Evolutionary conservation across 2,113 vertebrate species (phyloP).

Genomic region (Polypterus bichir): DNA sequence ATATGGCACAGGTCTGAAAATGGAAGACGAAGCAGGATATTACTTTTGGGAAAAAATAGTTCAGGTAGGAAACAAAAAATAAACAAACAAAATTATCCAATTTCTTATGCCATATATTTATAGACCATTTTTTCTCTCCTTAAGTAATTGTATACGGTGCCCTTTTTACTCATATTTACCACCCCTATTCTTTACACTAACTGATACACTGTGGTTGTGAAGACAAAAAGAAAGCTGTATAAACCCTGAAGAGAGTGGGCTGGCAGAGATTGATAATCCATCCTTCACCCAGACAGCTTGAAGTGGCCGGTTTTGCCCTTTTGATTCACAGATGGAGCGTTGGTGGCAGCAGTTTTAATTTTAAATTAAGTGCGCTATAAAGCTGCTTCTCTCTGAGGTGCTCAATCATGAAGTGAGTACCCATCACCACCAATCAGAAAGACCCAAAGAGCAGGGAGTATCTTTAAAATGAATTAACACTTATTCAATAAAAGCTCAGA

Average conservation of each 20-base stretch:
- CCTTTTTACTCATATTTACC: not conserved
- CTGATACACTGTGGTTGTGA: not conserved
- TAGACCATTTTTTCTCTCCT: not conserved
- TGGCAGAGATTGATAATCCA: conserved; percentile 23
- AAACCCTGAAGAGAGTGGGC: conserved; percentile 11
- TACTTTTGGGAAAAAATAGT: no score
- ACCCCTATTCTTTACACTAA: not conserved
- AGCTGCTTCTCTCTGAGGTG: conserved; percentile 36
- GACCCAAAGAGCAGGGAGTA: conserved; percentile 20
- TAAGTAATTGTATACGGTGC: not conserved
- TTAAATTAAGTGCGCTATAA: conserved; percentile 42
- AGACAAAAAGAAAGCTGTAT: conserved; percentile 3
- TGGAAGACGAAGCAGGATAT: no score
- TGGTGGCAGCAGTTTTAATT: conserved; percentile 37
- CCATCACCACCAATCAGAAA: conserved; percentile 32
- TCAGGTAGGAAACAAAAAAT: no score
- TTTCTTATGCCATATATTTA: not conserved
- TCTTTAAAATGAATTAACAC: conserved; percentile 43
- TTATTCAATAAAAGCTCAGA: conserved; percentile 29
- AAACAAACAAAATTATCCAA: no score
- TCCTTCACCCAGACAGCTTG: conserved; percentile 24
- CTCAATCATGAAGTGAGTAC: conserved; percentile 33
- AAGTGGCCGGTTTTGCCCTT: conserved; percentile 28
- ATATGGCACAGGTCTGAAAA: no score
- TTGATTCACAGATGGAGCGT: conserved; percentile 31